phyloP scores from a whole-genome alignment of 2,113 vertebrate genomes.

The Tyto alba region DNA sequence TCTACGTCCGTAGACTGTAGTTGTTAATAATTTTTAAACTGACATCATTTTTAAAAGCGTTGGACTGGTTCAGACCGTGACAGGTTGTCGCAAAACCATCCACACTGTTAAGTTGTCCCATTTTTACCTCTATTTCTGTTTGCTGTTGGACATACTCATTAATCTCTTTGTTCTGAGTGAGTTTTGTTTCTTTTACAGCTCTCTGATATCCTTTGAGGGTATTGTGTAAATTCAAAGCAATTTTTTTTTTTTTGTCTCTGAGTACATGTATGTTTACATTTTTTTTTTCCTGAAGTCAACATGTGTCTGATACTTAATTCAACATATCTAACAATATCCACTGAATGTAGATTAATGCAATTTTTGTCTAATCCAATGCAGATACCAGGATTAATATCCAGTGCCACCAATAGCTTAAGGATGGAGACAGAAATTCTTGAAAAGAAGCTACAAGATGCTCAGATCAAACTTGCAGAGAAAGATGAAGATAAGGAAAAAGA shows the following conservation, averaged over 20 bases:
- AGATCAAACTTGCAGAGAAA: slow-evolving; percentile 60
- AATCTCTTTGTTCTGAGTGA: not conserved
- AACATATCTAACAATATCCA: not conserved
- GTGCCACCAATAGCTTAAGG: slow-evolving; percentile 66
- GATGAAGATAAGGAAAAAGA: slow-evolving; percentile 69
- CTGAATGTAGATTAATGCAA: not conserved
- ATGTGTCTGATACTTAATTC: not conserved
- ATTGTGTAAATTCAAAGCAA: not conserved
- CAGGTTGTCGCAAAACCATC: not conserved
- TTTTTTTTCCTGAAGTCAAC: not conserved
- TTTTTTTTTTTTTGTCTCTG: not conserved
- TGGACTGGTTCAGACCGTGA: not conserved
- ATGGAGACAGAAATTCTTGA: slow-evolving; percentile 69
- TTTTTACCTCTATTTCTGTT: not conserved
- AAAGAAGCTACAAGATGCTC: slow-evolving; percentile 66
- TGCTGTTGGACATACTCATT: not conserved
- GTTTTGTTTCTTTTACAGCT: not conserved
- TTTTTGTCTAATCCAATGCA: slow-evolving; percentile 42
- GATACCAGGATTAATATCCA: slow-evolving; percentile 73
- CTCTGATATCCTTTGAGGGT: not conserved
- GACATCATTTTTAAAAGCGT: not conserved
- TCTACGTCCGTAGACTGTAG: not conserved
- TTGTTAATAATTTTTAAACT: not conserved
- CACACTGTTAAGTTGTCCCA: no score
- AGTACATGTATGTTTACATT: not conserved